Base-by-base conservation (phyloP, 2,113 vertebrate species). In the Pteruthius melanotis region DNA sequence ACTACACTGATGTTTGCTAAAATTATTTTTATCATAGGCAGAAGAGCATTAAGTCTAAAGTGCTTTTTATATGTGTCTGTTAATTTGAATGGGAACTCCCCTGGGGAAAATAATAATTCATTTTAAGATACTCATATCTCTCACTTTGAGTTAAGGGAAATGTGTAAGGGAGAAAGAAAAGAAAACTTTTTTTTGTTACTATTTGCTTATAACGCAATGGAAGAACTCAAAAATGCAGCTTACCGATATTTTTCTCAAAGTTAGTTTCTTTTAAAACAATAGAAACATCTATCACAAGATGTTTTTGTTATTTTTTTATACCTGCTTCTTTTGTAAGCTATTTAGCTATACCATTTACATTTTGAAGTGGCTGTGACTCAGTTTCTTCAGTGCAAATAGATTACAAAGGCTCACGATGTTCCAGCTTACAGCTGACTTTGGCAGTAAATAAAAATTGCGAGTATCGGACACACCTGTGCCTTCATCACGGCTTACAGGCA, bases 11-110 rank as follows among this genome's bases (percentile, higher is more conserved):
- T 72, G 15, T 69, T 56, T 61, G 12, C n/a, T 77, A 53, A 47
- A 88, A 92, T 47, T 64, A 61, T 57, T 94, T 87, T 94, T 81
- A 70, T 17, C 23, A 75, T 89, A 64, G 90, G 52, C 61, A 95
- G 50, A 86, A 70, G 11, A 69, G 18, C 20, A 30, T 57, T 44
- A 69, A 27, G 11, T 90, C 31, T 81, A 30, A 87, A 84, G 40
- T 78, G 10, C 7, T 91, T 77, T 86, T 42, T 70, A 37, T 54
- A 10, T 70, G 16, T 49, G 10, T 66, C 64, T 88, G 4, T 47
- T 93, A 28, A 89, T 89, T 96, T 94, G 87, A 94, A 89, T 84
- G 47, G 84, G 69, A 93, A 63, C 60, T 91, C 60, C 87, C 47
- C 52, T 87, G 35, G 39, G 42, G 31, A 93, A 95, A 82, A 70